A percentile compares a stretch with the other conserved stretches of the same genome.
Conservation (phyloP, 2,797 vertebrate species). For the Apodemus agrarius region DNA sequence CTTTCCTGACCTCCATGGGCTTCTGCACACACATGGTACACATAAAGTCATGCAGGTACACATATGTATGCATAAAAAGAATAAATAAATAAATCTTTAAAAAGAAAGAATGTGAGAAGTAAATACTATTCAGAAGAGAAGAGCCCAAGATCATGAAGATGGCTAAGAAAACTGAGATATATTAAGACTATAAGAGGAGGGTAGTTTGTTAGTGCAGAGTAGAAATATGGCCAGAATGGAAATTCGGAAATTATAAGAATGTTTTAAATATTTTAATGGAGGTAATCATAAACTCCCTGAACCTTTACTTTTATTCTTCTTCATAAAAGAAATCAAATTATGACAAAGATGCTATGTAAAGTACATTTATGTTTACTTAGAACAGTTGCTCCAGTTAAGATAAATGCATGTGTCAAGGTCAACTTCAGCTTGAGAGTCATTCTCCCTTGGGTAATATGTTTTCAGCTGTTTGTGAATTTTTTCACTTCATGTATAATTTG, state of each 20-base stretch:
- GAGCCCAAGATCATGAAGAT: neutral
- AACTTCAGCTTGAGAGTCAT: neutral
- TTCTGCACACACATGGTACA: neutral
- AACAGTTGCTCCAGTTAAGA: conserved; percentile 32
- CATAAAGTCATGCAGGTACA: neutral
- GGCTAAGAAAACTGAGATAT: conserved; percentile 31
- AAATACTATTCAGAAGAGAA: conserved; percentile 10
- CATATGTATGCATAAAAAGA: neutral
- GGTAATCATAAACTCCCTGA: conserved; percentile 39
- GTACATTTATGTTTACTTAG: conserved; percentile 38
- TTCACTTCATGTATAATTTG: conserved; percentile 52
- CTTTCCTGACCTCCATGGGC: neutral
- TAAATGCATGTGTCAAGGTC: neutral
- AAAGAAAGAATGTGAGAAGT: conserved; percentile 40
- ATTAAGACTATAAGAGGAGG: conserved; percentile 37
- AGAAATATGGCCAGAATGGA: neutral
- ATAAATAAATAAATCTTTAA: neutral
- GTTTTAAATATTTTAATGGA: conserved; percentile 32
- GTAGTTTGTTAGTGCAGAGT: neutral
- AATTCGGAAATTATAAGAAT: conserved; percentile 33
- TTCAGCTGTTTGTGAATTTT: conserved; percentile 41
- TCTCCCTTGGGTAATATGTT: neutral
- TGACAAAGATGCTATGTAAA: conserved; percentile 37
- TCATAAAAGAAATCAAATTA: conserved; percentile 53
- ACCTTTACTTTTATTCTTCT: conserved; percentile 35